phyloP scores from a whole-genome alignment of 2,797 vertebrate genomes.

The Poliocrania exsul region DNA sequence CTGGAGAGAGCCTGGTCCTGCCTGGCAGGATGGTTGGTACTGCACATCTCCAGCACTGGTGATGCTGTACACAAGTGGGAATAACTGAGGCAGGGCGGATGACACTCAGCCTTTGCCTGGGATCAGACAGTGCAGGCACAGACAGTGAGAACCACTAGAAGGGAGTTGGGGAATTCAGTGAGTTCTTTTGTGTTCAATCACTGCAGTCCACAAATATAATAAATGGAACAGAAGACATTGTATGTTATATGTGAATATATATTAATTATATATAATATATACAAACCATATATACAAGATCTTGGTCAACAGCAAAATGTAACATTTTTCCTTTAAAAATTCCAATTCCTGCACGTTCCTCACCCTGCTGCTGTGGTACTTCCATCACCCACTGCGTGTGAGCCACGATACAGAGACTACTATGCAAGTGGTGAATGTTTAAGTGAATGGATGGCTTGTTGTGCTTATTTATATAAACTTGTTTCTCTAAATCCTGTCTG shows the following conservation, averaged over 20 bases:
- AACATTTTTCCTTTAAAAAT: background rate
- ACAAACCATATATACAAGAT: background rate
- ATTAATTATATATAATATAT: no score
- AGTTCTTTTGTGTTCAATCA: background rate
- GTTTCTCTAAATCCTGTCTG: background rate
- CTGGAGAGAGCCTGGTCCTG: background rate
- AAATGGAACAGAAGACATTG: background rate
- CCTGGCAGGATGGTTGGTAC: background rate
- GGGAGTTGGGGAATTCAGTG: background rate
- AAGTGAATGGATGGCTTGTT: background rate
- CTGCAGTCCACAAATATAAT: background rate
- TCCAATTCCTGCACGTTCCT: background rate
- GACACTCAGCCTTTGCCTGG: background rate
- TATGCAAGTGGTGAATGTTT: background rate
- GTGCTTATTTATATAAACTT: conserved; percentile 24
- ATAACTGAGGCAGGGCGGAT: background rate
- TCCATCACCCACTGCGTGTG: background rate
- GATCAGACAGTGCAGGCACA: background rate
- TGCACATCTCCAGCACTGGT: background rate
- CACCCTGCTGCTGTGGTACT: background rate
- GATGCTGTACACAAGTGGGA: background rate
- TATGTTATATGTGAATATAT: no score
- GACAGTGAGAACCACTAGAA: accelerated
- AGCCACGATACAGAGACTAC: background rate
- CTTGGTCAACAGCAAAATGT: background rate